phyloP scores from a whole-genome alignment of 2,797 vertebrate genomes.

The Fistularia commersonii region DNA sequence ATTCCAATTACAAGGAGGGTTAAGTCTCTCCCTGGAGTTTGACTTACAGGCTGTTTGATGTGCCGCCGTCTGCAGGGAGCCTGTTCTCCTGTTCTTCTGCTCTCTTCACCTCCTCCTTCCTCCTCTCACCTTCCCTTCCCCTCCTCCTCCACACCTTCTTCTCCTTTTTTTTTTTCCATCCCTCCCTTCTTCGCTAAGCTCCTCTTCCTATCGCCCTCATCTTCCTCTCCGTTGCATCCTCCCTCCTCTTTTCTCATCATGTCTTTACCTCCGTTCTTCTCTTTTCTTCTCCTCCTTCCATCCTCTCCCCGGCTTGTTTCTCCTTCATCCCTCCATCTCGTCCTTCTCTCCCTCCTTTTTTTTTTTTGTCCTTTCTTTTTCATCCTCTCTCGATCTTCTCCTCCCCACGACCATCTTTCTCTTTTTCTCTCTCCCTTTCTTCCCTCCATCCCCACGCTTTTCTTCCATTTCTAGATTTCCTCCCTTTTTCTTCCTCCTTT shows the following conservation, averaged over 20 bases:
- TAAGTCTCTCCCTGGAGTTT: slow-evolving; percentile 88
- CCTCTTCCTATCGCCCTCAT: not conserved
- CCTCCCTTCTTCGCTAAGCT: not conserved
- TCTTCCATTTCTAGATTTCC: slow-evolving; percentile 65
- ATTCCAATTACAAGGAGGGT: slow-evolving; percentile 91
- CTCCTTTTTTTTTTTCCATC: not conserved
- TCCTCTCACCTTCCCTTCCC: not conserved
- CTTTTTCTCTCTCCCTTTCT: slow-evolving; percentile 33
- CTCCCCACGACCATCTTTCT: not conserved
- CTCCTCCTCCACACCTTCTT: not conserved
- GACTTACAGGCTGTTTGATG: slow-evolving; percentile 90
- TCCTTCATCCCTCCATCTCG: not conserved
- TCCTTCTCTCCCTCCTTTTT: too few relatives aligned
- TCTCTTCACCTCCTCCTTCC: slow-evolving; percentile 41
- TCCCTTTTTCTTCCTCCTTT: not conserved
- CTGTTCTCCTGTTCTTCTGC: slow-evolving; percentile 40
- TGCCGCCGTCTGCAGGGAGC: slow-evolving; percentile 80
- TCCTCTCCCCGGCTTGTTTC: not conserved
- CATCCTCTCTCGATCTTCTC: not conserved
- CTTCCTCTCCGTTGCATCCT: not conserved
- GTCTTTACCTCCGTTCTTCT: not conserved
- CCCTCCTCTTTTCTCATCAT: not conserved
- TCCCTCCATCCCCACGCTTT: slow-evolving; percentile 10
- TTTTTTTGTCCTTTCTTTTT: not conserved
- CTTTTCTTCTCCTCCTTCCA: too few relatives aligned